Percentiles rank a stretch among this genome's conserved stretches.
Conservation (phyloP, 1,140 invertebrate species). For the Drosophila mauritiana region DNA sequence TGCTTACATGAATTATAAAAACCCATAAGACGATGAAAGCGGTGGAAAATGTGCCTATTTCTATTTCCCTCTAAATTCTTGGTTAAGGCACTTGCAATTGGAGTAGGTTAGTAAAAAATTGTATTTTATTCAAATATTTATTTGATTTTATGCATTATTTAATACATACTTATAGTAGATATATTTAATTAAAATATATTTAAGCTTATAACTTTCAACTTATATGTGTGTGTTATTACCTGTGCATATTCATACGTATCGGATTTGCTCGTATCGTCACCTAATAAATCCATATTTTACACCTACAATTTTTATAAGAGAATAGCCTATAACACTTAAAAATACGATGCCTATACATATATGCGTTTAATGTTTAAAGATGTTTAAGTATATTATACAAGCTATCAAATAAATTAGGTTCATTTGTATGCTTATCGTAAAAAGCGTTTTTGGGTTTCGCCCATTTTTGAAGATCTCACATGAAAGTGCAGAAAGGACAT, state of each 20-base stretch:
- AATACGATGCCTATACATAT: conserved; percentile 49
- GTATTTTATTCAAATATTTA: too few relatives aligned
- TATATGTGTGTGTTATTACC: conserved; percentile 45
- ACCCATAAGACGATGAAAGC: too few relatives aligned
- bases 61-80: too few relatives aligned
- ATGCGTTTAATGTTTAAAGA: conserved; percentile 14
- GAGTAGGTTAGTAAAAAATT: too few relatives aligned
- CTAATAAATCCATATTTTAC: conserved; percentile 62
- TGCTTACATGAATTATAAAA: too few relatives aligned
- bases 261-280: conserved; percentile 11
- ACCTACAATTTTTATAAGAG: conserved; percentile 63
- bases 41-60: too few relatives aligned
- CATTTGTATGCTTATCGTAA: conserved; percentile 67
- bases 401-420: conserved; percentile 76
- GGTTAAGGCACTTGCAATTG: too few relatives aligned
- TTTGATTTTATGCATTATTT: too few relatives aligned
- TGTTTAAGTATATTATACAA: conserved; percentile 60
- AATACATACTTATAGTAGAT: too few relatives aligned
- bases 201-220: neutral
- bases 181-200: too few relatives aligned
- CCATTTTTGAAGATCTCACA: conserved; percentile 46
- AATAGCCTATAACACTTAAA: conserved; percentile 75
- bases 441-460: conserved; percentile 51
- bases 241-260: conserved; percentile 63
- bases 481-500: conserved; percentile 37